Base-by-base conservation (phyloP, 2,888 invertebrate species). In the Yponomeuta cagnagella region DNA sequence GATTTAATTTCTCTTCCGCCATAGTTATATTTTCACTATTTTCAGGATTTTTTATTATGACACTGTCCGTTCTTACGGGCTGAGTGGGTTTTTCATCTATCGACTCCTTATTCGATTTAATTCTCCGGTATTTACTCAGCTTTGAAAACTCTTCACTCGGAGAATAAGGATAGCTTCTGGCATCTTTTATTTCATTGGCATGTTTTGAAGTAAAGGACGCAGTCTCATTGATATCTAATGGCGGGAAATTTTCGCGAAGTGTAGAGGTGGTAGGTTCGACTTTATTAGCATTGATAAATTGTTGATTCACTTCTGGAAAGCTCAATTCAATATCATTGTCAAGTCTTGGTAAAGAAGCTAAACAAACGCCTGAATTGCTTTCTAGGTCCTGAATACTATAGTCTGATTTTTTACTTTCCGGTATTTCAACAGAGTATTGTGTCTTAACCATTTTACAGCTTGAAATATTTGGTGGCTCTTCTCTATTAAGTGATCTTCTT, bases 221-320 rank as follows among this genome's bases (percentile, higher is more conserved):
- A 71, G 75, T 73, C 66, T 76, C 74, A 31, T 82, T 80, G 68
- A 79, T 72, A 71, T 81, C 80, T 72, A 84, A 73, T 5, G 77
- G 68, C 31, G 83, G 79, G n/a, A 48, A 68, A 48, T n/a, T 48
- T 15, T 68, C 43, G n/a, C 48, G n/a, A 23, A n/a, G 9, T 68
- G 52, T 48, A 30, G 30, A 48, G 3, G 31, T 37, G 30, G 31
- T 31, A 31, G 68, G 10, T 52, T 86, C 88, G 70, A 77, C 80
- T 82, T 88, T 90, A 78, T 90, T 91, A 66, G 88, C 91, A 82
- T 90, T 87, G 66, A 92, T 89, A 75, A 92, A 92, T 75, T 92
- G 92, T 80, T 92, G 91, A 75, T 92, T 92, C 12, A 92, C 90
- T 86, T 92, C 92, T 66, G 91, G 88, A 75, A 92, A 91, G 77